Evolutionary conservation across 2,113 vertebrate species (phyloP), one percentile per base, ranked within the genome.

Genomic region (Xiphorhynchus elegans): DNA sequence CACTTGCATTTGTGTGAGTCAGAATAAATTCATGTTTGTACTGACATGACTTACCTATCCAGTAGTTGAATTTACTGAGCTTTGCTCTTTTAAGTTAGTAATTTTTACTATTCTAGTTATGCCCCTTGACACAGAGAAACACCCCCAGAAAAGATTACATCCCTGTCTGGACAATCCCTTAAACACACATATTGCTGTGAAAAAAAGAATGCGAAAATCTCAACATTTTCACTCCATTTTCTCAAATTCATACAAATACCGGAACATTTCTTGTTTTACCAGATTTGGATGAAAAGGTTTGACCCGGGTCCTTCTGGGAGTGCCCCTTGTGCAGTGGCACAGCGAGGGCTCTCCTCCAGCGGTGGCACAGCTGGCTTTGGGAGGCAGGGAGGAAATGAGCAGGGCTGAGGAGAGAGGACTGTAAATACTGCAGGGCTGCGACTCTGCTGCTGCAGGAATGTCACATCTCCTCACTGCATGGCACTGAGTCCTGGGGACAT

Each of bases 391-490:
- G 55, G 47, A 13, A 9, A 6, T 53, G 49, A 79, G 58, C 70
- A 23, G 62, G 44, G 5, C 19, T 44, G 87, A 72, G 81, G 75
- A 94, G 84, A 15, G 73, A 83, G 74, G 17, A 19, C 82, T 85
- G 79, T 79, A 83, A 94, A 92, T 90, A 85, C 82, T 87, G 75
- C 78, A 52, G 55, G 69, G 73, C 74, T 78, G 84, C 35, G 53
- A 33, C 67, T 55, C 4, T 23, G 5, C 89, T 59, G 89, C 58
- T 93, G 10, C 47, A 13, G 47, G 21, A 24, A 49, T 49, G 47
- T 49, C 47, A 49, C 47, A 23, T 49, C 47, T 49, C 47, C 47
- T 49, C 47, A 49, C 47, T 49, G 47, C 23, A 21, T 24, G 47
- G 7, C 47, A 49, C 23, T 9, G 47, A 49, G 11, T 24, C 23